Evolutionary conservation across 1,140 invertebrate genomes (phyloP).

Genomic region (Trichonephila inaurata): DNA sequence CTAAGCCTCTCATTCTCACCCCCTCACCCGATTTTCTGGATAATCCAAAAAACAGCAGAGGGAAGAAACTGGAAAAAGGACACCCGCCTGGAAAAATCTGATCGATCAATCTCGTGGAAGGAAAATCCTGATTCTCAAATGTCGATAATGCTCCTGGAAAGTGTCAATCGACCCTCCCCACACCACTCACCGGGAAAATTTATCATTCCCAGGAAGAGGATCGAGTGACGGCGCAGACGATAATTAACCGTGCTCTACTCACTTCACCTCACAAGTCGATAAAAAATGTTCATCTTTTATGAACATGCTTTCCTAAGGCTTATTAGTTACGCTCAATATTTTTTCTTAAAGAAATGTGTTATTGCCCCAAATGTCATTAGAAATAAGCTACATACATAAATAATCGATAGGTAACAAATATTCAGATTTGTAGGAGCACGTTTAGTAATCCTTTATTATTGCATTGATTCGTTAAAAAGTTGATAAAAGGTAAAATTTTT

Average conservation of each 20-base stretch:
- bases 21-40: background rate
- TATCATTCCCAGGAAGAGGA: conserved; percentile 35
- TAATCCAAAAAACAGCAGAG: conserved; percentile 13
- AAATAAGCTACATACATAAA: too few relatives aligned
- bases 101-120: conserved; percentile 60
- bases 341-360: background rate
- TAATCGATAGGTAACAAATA: too few relatives aligned
- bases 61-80: background rate
- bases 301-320: background rate
- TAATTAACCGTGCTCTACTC: conserved; percentile 29
- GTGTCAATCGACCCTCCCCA: conserved; percentile 55
- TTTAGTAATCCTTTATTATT: background rate
- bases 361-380: too few relatives aligned
- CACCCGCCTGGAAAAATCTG: background rate
- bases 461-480: too few relatives aligned
- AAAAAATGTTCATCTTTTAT: too few relatives aligned
- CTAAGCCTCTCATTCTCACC: background rate
- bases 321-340: background rate
- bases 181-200: background rate
- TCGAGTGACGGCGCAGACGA: background rate
- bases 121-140: conserved; percentile 36
- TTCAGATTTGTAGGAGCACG: too few relatives aligned
- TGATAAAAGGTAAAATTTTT: background rate
- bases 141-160: conserved; percentile 60
- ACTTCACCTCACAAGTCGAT: too few relatives aligned